phyloP scores from a whole-genome alignment of 1,140 invertebrate genomes.

The Zeugodacus cucurbitae region DNA sequence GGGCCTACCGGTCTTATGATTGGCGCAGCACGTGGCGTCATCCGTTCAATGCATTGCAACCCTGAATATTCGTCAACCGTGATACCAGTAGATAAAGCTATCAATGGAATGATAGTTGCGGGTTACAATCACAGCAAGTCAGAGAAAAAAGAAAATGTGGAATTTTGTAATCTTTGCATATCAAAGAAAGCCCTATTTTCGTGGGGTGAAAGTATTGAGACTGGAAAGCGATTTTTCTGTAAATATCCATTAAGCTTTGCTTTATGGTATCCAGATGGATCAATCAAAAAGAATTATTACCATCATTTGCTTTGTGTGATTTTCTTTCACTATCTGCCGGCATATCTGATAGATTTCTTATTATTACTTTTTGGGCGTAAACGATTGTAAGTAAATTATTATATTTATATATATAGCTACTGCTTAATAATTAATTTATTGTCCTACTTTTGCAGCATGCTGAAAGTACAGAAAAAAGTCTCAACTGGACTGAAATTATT shows the following conservation, averaged over 20 bases:
- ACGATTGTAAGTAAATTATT: conserved; percentile 75
- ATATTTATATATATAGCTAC: not conserved
- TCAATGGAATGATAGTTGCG: conserved; percentile 81
- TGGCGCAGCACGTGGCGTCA: conserved; percentile 83
- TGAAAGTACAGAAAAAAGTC: conserved; percentile 75
- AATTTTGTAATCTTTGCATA: conserved; percentile 72
- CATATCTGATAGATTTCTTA: conserved; percentile 81
- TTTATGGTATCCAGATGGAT: conserved; percentile 84
- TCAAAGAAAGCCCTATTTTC: conserved; percentile 73
- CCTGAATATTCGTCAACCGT: conserved; percentile 74
- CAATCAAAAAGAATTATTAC: conserved; percentile 75
- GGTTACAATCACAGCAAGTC: conserved; percentile 73
- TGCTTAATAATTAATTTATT: not conserved
- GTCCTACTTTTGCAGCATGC: conserved; percentile 68
- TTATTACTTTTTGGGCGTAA: conserved; percentile 77
- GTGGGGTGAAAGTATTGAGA: conserved; percentile 82
- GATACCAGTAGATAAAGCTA: conserved; percentile 84
- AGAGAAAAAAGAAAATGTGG: conserved; percentile 64
- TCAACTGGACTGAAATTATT: conserved; percentile 74
- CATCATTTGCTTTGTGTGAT: conserved; percentile 76
- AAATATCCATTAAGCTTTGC: conserved; percentile 75
- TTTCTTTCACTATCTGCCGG: conserved; percentile 83
- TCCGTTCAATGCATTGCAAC: conserved; percentile 77
- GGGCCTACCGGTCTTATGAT: conserved; percentile 87
- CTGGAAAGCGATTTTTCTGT: conserved; percentile 73